These are phyloP conservation scores for Drosophila neocordata DNA, from an alignment of 1,140 invertebrate species.

Conservation along the genomic window DNA sequence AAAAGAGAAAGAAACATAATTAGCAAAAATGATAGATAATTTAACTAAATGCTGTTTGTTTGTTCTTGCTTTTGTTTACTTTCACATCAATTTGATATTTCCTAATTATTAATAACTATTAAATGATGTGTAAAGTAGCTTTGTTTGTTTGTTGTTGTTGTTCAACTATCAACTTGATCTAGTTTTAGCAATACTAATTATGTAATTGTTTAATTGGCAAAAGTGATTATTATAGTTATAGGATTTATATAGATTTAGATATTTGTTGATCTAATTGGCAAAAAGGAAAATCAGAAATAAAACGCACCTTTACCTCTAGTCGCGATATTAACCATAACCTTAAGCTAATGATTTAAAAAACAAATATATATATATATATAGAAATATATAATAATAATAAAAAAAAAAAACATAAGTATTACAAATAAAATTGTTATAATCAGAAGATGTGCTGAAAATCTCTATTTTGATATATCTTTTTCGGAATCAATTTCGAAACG, in stretches of 20 bases:
- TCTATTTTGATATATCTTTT: no score
- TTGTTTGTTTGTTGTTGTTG: no score
- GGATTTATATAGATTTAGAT: constrained; percentile 14
- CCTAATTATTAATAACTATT: neutral
- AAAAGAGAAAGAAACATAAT: constrained; percentile 76
- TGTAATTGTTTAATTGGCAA: neutral
- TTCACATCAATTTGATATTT: neutral
- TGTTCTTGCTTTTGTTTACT: constrained; percentile 3
- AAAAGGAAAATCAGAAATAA: constrained; percentile 8
- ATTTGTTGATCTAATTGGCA: constrained; percentile 33
- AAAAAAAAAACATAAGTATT: no score
- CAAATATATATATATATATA: constrained; percentile 8
- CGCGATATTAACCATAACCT: constrained; percentile 77
- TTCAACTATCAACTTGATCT: neutral
- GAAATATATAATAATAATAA: neutral
- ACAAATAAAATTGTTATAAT: no score
- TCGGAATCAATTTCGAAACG: no score
- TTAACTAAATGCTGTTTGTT: constrained; percentile 27
- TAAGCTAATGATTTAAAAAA: constrained; percentile 73
- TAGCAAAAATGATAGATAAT: constrained; percentile 73
- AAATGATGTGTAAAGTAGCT: constrained; percentile 6
- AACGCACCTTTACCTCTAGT: constrained; percentile 79
- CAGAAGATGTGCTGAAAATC: no score
- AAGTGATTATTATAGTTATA: constrained; percentile 22
- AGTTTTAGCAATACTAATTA: constrained; percentile 8